Base-by-base conservation (phyloP, 1,140 invertebrate species). In the Sweltsa coloradensis region DNA sequence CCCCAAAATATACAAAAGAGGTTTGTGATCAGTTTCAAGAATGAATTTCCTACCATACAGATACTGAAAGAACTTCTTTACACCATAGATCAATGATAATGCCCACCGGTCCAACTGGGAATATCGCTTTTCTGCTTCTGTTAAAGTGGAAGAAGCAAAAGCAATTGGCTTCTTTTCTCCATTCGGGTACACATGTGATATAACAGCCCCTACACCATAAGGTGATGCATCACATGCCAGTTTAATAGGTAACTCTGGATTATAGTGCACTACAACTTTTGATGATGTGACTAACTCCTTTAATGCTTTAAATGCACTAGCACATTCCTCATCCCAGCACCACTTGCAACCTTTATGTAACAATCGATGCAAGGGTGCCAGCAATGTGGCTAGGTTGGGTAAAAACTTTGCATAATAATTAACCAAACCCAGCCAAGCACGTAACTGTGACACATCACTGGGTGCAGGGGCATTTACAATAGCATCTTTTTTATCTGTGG, bases 41-140 rank as follows among this genome's bases (percentile, higher is more conserved):
- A 43, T 49, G 39, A 69, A 65, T 24, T 50, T 42, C 6, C 51
- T n/a, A 42, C 11, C 62, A 47, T 57, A 67, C 5, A 70, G 34
- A 50, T 70, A 76, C 37, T 74, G 54, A 47, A 74, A 66, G 53
- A 74, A 74, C 47, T 68, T 69, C 34, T 58, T 53, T 39, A 70
- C 48, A n/a, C 63, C 66, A 57, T 60, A 70, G 29, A 72, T 49
- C 21, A 76, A 62, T 4, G 64, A 60, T 9, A 71, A 55, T 0
- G 61, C 70, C 57, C 78, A 74, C 51, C 68, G 68, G 26, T 79
- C 70, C 4, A 72, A 57, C 47, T 73, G 65, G 14, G 59, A 55
- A 53, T 75, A 77, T 11, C 68, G 67, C 50, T 57, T 53, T 55
- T 78, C 66, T 3, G 66, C 55, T 4, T 40, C 23, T 16, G 55